Conservation (phyloP, 2,797 vertebrate species). For the Neopelma chrysocephalum region DNA sequence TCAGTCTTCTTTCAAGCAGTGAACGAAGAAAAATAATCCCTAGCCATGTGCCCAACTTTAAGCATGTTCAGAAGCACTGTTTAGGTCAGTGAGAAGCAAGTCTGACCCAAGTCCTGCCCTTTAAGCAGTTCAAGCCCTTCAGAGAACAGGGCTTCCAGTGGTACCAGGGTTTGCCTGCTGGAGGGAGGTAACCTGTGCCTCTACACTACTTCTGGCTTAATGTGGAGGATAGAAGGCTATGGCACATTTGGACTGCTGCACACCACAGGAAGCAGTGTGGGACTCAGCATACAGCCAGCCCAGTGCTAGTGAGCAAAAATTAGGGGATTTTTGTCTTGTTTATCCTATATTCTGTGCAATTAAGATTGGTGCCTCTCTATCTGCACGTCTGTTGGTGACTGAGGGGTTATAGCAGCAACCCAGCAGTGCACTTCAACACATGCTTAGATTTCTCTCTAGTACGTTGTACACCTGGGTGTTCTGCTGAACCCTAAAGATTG, state of each 20-base stretch:
- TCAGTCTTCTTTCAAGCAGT: neutral
- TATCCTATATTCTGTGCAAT: neutral
- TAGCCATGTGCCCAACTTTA: neutral
- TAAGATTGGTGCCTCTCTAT: neutral
- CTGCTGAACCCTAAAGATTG: neutral
- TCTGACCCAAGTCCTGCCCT: neutral
- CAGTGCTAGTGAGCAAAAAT: neutral
- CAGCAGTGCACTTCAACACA: neutral
- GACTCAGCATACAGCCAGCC: neutral
- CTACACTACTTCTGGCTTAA: rapidly evolving
- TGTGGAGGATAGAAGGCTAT: neutral
- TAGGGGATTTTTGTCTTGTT: neutral
- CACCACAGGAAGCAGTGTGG: neutral
- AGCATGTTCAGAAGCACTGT: neutral
- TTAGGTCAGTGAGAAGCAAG: neutral
- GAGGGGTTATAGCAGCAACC: neutral
- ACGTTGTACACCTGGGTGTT: rapidly evolving
- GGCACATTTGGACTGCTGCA: neutral
- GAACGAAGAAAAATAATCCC: neutral
- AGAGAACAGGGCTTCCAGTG: neutral
- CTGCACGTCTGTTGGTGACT: neutral
- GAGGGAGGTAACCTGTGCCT: neutral
- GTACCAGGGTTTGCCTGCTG: neutral
- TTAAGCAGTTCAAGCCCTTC: neutral
- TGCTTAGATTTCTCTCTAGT: neutral